Percentiles rank a stretch among this genome's conserved stretches.
Conservation (phyloP, 2,797 vertebrate species). For the Gallinago solitaria region DNA sequence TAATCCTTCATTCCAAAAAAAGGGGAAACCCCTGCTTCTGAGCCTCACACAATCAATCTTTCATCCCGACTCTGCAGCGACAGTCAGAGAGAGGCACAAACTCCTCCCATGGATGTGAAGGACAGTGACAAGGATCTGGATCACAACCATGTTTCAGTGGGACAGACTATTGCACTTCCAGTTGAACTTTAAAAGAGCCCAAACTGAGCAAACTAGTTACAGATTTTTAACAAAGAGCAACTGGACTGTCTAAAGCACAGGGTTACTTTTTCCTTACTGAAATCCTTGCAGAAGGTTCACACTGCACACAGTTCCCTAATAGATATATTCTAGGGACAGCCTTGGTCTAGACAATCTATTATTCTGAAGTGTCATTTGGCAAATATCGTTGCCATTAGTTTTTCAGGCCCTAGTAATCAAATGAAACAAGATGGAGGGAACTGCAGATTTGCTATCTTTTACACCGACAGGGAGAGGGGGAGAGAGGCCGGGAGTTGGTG, state of each 20-base stretch:
- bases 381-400: background rate
- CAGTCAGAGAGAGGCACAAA: background rate
- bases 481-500: background rate
- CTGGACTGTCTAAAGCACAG: background rate
- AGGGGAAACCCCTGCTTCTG: background rate
- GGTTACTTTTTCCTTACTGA: background rate
- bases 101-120: background rate
- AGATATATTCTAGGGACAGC: background rate
- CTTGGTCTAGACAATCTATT: background rate
- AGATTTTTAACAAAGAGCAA: background rate
- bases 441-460: background rate
- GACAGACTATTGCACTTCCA: background rate
- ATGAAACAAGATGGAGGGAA: background rate
- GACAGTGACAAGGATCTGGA: background rate
- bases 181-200: background rate
- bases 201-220: background rate
- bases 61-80: background rate
- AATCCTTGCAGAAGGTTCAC: background rate
- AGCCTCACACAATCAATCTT: background rate
- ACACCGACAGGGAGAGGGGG: background rate
- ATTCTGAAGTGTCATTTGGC: background rate
- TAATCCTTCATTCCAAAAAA: background rate
- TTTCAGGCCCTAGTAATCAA: background rate
- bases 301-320: background rate
- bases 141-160: background rate